A percentile compares a stretch with the other conserved stretches of the same genome.
phyloP scores from a whole-genome alignment of 1,140 invertebrate species.

The Drosophila ironensis region DNA sequence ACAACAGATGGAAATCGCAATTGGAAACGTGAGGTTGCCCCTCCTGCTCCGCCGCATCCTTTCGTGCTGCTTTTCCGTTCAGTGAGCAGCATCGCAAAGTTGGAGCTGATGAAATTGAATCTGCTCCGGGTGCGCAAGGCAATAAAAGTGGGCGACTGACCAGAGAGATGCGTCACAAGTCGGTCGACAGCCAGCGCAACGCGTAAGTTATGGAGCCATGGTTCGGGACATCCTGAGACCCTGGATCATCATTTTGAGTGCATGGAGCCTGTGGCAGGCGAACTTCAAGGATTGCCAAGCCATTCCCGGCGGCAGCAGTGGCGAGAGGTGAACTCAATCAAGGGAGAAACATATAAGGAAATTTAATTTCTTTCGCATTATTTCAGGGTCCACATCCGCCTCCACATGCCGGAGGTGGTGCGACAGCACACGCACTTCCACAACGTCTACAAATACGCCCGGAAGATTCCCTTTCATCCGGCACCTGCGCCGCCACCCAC shows the following conservation, averaged over 20 bases:
- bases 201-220: slow-evolving; percentile 37
- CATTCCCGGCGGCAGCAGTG: slow-evolving; percentile 37
- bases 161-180: slow-evolving; percentile 66
- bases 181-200: slow-evolving; percentile 41
- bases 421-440: slow-evolving; percentile 66
- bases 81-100: slow-evolving; percentile 16
- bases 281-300: slow-evolving; percentile 3
- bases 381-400: slow-evolving; percentile 69
- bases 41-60: background rate
- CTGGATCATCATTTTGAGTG: slow-evolving; percentile 3
- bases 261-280: slow-evolving; percentile 4
- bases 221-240: slow-evolving; percentile 35
- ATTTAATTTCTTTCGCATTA: background rate
- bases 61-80: slow-evolving; percentile 17
- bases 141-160: slow-evolving; percentile 71
- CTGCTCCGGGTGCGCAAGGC: slow-evolving; percentile 25
- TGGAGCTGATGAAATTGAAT: slow-evolving; percentile 34
- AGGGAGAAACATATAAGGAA: background rate
- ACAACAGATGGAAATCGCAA: slow-evolving; percentile 62
- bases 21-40: slow-evolving; percentile 66
- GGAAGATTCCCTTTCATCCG: slow-evolving; percentile 21
- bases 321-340: slow-evolving; percentile 41
- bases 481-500: slow-evolving; percentile 2
- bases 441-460: slow-evolving; percentile 59
- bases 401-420: slow-evolving; percentile 73